Evolutionary conservation across 2,113 vertebrate genomes (phyloP).

Genomic region (Hippocampus guttulatus): DNA sequence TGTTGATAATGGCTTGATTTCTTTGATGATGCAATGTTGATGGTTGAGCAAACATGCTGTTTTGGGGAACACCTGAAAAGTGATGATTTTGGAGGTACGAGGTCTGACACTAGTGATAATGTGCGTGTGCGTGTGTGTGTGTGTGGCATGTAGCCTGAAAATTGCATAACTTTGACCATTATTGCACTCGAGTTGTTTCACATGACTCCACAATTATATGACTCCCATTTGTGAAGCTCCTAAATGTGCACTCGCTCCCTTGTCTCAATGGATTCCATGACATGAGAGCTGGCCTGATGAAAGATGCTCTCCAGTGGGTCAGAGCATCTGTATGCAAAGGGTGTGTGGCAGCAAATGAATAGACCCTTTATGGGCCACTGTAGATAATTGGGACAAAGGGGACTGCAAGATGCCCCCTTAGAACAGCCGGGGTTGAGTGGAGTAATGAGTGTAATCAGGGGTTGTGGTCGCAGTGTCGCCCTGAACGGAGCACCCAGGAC

Average conservation of each 20-base stretch:
- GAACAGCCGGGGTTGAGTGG: conserved; percentile 41
- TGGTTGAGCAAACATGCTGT: no score
- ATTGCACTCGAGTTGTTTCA: conserved; percentile 23
- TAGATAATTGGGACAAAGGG: conserved; percentile 60
- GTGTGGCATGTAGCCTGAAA: conserved; percentile 1
- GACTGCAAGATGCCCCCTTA: conserved; percentile 33
- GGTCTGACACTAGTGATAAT: no score
- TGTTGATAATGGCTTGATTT: no score
- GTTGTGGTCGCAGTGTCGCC: conserved; percentile 60
- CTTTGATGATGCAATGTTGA: no score
- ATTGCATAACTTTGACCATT: conserved; percentile 7
- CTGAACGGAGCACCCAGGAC: conserved; percentile 52
- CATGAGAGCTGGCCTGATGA: conserved; percentile 17
- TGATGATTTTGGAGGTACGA: no score
- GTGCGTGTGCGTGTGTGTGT: no score
- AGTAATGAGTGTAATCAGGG: conserved; percentile 66
- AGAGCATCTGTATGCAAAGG: conserved; percentile 36
- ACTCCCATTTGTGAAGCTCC: conserved; percentile 17
- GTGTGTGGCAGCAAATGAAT: conserved; percentile 41
- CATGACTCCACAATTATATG: conserved; percentile 19
- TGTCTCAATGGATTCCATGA: conserved; percentile 29
- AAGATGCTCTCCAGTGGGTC: conserved; percentile 36
- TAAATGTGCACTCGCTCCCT: conserved; percentile 32
- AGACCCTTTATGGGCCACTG: conserved; percentile 47
- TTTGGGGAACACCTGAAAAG: no score